Conservation (phyloP, 2,113 vertebrate species). For the Crypturellus undulatus region DNA sequence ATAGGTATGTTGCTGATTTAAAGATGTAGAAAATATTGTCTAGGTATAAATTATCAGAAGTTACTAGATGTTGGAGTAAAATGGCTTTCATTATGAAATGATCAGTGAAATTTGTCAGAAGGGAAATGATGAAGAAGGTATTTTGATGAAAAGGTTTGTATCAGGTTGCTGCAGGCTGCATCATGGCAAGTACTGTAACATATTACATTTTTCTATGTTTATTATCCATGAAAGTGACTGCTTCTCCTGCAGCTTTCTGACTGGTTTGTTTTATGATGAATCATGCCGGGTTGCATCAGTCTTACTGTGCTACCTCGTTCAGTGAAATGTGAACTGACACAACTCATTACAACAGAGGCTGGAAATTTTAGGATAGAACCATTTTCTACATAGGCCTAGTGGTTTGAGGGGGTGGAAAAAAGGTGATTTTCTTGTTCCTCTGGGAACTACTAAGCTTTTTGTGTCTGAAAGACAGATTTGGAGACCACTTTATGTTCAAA, state of each 20-base stretch:
- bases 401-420: not conserved
- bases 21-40: not conserved
- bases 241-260: not conserved
- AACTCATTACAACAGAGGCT: not conserved
- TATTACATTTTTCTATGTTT: not conserved
- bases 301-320: not conserved
- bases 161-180: not conserved
- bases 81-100: not conserved
- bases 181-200: not conserved
- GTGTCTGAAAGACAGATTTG: not conserved
- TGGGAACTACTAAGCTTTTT: not conserved
- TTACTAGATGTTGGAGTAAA: not conserved
- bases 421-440: not conserved
- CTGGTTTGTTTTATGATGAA: conserved; percentile 6
- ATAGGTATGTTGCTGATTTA: not conserved
- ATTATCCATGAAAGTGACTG: not conserved
- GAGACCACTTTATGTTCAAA: not conserved
- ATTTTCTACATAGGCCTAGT: not conserved
- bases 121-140: not conserved
- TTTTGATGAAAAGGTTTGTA: conserved; percentile 1
- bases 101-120: not conserved
- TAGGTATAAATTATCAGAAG: not conserved
- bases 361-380: not conserved
- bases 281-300: not conserved
- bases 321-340: not conserved